These are phyloP conservation scores for Pungitius pungitius DNA, from an alignment of 2,113 vertebrate genomes.

Conservation along the genomic window DNA sequence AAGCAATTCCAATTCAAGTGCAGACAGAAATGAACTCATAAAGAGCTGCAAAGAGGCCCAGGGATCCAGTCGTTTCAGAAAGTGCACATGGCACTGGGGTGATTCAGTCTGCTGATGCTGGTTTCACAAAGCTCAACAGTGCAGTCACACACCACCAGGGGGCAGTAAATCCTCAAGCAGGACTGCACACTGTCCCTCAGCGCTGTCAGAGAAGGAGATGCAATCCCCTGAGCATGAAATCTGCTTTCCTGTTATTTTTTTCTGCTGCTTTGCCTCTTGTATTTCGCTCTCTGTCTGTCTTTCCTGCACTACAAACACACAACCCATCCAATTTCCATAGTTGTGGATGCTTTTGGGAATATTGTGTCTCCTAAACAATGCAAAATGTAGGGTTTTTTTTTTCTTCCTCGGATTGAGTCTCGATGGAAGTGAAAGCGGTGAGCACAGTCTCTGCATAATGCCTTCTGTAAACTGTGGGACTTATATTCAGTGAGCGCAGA, in stretches of 20 bases:
- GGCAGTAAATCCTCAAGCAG: constrained; percentile 64
- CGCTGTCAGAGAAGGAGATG: constrained; percentile 69
- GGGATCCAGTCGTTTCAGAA: constrained; percentile 7
- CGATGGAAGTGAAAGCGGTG: constrained; percentile 19
- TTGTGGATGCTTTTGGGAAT: constrained; percentile 55
- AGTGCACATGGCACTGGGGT: constrained; percentile 9
- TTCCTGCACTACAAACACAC: constrained; percentile 18
- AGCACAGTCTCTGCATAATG: constrained; percentile 17
- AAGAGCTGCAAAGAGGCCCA: neutral
- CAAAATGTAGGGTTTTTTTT: constrained; percentile 28
- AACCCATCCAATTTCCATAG: constrained; percentile 28
- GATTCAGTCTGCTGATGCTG: constrained; percentile 27
- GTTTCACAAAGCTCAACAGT: neutral
- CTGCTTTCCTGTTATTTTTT: constrained; percentile 74
- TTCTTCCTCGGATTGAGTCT: constrained; percentile 10
- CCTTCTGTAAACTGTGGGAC: constrained; percentile 13
- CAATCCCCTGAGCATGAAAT: constrained; percentile 77
- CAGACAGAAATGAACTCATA: neutral
- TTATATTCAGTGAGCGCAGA: constrained; percentile 50
- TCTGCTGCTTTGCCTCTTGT: constrained; percentile 48
- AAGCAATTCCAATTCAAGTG: constrained; percentile 18
- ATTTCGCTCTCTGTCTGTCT: constrained; percentile 35
- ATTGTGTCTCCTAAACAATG: constrained; percentile 39
- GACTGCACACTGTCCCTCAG: constrained; percentile 3
- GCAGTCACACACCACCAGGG: constrained; percentile 56